A percentile compares a stretch with the other conserved stretches of the same genome.
phyloP scores from a whole-genome alignment of 2,888 invertebrate genomes.

The Ochlodes sylvanus region DNA sequence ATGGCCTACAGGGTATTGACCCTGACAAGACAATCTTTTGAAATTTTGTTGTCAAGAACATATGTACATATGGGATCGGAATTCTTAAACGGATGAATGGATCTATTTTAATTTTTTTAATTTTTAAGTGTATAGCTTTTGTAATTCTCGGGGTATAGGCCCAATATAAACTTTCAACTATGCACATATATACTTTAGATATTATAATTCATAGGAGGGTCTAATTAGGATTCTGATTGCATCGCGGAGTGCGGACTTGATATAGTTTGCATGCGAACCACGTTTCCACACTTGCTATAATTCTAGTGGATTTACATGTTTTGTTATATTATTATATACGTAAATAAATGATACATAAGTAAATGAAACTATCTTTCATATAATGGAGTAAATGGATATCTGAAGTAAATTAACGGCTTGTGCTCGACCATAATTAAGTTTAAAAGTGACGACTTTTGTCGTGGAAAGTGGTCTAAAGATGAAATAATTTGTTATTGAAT shows the following conservation, averaged over 20 bases:
- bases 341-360: not conserved
- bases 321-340: slow-evolving; percentile 17
- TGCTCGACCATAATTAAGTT: not conserved
- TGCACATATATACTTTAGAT: slow-evolving; percentile 1
- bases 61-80: too few species aligned
- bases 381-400: not conserved
- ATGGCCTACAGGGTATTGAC: too few species aligned
- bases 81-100: too few species aligned
- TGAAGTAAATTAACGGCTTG: not conserved
- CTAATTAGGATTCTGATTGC: slow-evolving; percentile 33
- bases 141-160: too few species aligned
- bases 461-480: not conserved
- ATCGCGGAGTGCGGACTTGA: slow-evolving; percentile 18
- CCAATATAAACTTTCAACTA: not conserved
- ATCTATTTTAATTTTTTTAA: too few species aligned
- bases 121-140: too few species aligned
- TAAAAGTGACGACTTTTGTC: not conserved
- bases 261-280: slow-evolving; percentile 21
- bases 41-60: too few species aligned
- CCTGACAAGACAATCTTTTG: too few species aligned
- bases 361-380: not conserved
- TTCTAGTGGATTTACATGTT: slow-evolving; percentile 23
- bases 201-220: slow-evolving; percentile 21
- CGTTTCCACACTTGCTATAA: slow-evolving; percentile 25
- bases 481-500: slow-evolving; percentile 20